Conservation (phyloP, 2,113 vertebrate genomes). For the Patagioenas fasciata region DNA sequence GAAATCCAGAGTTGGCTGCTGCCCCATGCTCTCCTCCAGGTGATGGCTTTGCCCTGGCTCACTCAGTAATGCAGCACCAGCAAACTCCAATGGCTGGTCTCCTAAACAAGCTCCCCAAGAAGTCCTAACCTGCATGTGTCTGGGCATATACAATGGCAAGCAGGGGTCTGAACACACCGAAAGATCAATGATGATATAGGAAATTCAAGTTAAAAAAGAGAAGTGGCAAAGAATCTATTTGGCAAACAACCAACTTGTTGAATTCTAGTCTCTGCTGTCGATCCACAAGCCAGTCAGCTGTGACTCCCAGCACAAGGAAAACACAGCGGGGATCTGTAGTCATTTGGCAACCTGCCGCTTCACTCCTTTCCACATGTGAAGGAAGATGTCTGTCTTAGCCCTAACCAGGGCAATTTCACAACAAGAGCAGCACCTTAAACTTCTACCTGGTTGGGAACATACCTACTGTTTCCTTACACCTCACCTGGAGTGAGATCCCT, state of each 20-base stretch:
- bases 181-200: neutral
- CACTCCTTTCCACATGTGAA: rapidly evolving
- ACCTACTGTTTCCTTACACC: neutral
- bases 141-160: neutral
- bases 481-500: neutral
- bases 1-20: neutral
- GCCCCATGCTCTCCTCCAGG: too few species aligned
- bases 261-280: neutral
- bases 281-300: neutral
- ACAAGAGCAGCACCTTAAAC: neutral
- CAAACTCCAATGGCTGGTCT: neutral
- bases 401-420: neutral
- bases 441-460: neutral
- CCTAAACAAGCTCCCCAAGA: neutral
- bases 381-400: neutral
- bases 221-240: neutral
- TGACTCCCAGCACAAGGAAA: neutral
- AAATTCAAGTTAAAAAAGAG: neutral
- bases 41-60: neutral
- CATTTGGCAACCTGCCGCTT: neutral
- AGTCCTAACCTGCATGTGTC: neutral
- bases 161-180: neutral
- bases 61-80: neutral
- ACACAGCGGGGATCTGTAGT: neutral
- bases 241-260: neutral